Base-by-base conservation (phyloP, 2,113 vertebrate species). In the Ibidorhyncha struthersii region DNA sequence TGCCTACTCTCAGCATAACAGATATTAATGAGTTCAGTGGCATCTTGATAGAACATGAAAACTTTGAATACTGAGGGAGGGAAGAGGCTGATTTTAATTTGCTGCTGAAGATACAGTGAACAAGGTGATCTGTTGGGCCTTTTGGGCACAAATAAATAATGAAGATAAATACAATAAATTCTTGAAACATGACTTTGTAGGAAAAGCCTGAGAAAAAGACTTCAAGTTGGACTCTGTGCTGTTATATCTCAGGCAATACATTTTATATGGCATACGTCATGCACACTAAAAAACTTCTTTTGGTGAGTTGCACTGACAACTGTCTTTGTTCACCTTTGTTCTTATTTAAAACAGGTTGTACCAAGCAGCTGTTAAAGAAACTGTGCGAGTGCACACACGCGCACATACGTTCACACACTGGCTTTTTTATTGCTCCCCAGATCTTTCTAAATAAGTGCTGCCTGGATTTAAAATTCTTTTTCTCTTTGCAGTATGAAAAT, bases 321-420 rank as follows among this genome's bases (percentile, higher is more conserved):
- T 93, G 92, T 74, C 93, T 87, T 89, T 89, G 81, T 62, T 91
- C 84, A 76, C 91, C 78, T 96, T 93, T 89, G 61, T 89, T 92
- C 82, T 95, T 93, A 97, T 96, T 96, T 95, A 93, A 97, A 97
- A 80, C 69, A 97, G 88, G 94, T 97, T 97, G 80, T 86, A 97
- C 86, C 58, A 41, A 61, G 50, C 63, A 96, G 87, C 89, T 97
- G 67, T 74, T 97, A 43, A 80, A 73, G 84, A 95, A 93, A 94
- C 14, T 25, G 79, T 25, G n/a, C 5, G 1, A 4, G 3, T 2
- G 0, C 10, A 9, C 67, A 34, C 76, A n/a, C 63, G 32, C 43
- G 40, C 71, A 32, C 53, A 32, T 40, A 59, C 14, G 4, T 61
- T 92, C 74, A 62, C 76, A 83, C 69, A 66, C 32, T 74, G 69